Evolutionary conservation across 2,113 vertebrate species (phyloP).

Genomic region (Bos javanicus): DNA sequence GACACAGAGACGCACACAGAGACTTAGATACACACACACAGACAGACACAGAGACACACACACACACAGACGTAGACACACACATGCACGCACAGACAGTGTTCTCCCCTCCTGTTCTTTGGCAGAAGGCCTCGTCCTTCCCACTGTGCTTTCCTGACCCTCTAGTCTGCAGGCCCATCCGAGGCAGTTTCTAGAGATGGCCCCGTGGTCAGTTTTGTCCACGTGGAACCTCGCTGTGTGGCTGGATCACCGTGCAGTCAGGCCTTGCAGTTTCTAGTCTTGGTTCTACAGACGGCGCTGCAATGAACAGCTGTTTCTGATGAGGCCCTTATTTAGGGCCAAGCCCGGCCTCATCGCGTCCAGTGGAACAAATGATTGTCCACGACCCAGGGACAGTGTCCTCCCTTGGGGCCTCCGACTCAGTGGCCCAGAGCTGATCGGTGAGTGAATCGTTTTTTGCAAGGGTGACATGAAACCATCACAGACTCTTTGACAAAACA

Average conservation of each 20-base stretch:
- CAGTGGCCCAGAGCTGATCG: neutral
- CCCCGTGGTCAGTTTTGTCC: fast-evolving
- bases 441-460: neutral
- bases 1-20: neutral
- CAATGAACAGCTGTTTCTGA: neutral
- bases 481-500: neutral
- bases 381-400: neutral
- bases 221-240: fast-evolving
- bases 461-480: neutral
- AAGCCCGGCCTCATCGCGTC: neutral
- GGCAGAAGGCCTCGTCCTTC: neutral
- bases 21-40: neutral
- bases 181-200: fast-evolving
- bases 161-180: neutral
- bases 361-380: neutral
- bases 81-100: neutral
- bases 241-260: neutral
- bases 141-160: neutral
- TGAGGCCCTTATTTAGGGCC: neutral
- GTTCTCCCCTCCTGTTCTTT: neutral
- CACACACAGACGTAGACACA: neutral
- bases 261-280: neutral
- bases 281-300: fast-evolving
- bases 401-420: neutral
- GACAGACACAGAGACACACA: too few species aligned